Evolutionary conservation across 2,113 vertebrate genomes (phyloP).

Genomic region (Apus apus): DNA sequence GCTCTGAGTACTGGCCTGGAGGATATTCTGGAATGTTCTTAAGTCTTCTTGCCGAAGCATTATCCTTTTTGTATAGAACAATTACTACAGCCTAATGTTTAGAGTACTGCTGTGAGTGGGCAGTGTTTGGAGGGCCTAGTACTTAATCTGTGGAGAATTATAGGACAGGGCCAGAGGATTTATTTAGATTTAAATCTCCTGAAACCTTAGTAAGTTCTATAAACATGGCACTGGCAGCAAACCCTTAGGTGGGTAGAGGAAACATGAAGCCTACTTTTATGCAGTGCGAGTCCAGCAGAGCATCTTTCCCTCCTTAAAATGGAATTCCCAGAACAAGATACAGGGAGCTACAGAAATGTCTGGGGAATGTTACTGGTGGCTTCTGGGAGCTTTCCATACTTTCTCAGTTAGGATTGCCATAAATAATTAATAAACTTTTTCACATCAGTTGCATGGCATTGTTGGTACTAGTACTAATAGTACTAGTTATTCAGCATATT

Average conservation of each 20-base stretch:
- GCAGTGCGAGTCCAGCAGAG: background rate
- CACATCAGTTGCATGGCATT: background rate
- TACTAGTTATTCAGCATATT: background rate
- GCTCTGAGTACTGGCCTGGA: background rate
- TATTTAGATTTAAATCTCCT: background rate
- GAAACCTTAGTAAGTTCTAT: background rate
- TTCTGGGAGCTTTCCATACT: background rate
- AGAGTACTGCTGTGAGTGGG: background rate
- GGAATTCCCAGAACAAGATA: background rate
- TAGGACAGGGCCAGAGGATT: background rate
- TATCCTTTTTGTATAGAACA: background rate
- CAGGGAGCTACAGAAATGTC: background rate
- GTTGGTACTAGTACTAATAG: background rate
- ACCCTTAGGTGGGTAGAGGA: accelerated
- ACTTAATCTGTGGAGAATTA: background rate
- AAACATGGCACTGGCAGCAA: background rate
- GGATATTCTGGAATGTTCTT: background rate
- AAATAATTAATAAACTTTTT: background rate
- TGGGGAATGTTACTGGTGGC: background rate
- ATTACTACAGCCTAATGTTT: background rate
- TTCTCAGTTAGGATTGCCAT: background rate
- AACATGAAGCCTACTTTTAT: background rate
- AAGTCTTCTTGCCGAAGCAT: background rate
- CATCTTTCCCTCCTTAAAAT: background rate
- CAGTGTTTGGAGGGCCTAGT: background rate